These are phyloP conservation scores for Tetragnatha montana DNA, from an alignment of 2,888 invertebrate species.

Conservation along the genomic window DNA sequence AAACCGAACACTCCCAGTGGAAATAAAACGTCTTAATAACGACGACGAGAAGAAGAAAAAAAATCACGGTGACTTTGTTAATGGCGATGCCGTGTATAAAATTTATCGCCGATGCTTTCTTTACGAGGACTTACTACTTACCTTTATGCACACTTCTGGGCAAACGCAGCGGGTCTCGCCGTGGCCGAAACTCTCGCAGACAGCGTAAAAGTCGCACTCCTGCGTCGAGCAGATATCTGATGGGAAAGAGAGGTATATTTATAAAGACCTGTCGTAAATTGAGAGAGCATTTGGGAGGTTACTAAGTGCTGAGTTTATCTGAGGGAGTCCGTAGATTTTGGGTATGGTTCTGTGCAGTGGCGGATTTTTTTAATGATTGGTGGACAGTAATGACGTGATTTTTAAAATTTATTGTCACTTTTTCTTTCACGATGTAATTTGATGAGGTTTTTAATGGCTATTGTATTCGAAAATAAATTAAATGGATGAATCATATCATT, in stretches of 20 bases:
- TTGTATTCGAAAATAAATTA: too few species aligned
- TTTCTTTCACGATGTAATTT: too few species aligned
- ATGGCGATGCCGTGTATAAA: constrained; percentile 6
- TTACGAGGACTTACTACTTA: constrained; percentile 69
- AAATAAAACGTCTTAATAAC: constrained; percentile 21
- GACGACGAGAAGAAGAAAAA: constrained; percentile 4
- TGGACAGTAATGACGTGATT: too few species aligned
- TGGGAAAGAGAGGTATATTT: constrained; percentile 55
- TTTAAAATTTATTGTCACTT: too few species aligned
- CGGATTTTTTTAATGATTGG: too few species aligned
- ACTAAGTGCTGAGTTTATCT: too few species aligned
- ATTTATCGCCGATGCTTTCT: constrained; percentile 28
- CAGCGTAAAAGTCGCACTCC: constrained; percentile 85
- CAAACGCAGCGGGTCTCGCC: constrained; percentile 79
- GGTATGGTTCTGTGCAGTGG: too few species aligned
- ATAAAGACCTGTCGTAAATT: constrained; percentile 8
- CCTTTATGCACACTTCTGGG: constrained; percentile 77
- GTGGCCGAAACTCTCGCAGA: constrained; percentile 81
- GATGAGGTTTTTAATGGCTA: too few species aligned
- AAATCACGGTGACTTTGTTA: background rate
- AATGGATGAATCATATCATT: too few species aligned
- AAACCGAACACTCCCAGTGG: constrained; percentile 4
- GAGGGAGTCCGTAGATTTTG: too few species aligned
- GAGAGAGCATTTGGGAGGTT: too few species aligned
- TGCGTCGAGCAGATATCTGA: constrained; percentile 86